Evolutionary conservation across 2,888 invertebrate species (phyloP).

Genomic region (Subacronicta megacephala): DNA sequence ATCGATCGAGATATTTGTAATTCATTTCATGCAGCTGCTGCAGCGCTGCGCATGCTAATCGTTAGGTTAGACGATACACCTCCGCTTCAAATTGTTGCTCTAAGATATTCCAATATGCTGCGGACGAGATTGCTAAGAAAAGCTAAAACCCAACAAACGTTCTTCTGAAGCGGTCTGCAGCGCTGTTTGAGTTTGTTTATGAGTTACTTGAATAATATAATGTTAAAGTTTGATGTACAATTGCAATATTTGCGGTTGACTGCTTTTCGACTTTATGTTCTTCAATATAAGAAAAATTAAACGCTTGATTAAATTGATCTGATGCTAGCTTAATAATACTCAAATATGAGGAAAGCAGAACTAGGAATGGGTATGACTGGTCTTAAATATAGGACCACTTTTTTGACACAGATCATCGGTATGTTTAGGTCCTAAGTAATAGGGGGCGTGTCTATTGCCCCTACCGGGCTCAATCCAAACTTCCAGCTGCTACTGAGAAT

Average conservation of each 20-base stretch:
- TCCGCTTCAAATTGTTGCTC: conserved; percentile 30
- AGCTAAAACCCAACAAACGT: neutral
- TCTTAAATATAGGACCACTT: too few relatives aligned
- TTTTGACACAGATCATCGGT: too few relatives aligned
- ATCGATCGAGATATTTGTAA: conserved; percentile 52
- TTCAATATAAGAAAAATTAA: too few relatives aligned
- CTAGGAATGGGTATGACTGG: too few relatives aligned
- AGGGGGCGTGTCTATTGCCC: too few relatives aligned
- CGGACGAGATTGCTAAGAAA: conserved; percentile 5
- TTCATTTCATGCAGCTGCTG: conserved; percentile 40
- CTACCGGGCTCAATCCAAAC: too few relatives aligned
- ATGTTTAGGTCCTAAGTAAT: too few relatives aligned
- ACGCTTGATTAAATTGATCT: too few relatives aligned
- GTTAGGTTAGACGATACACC: conserved; percentile 27
- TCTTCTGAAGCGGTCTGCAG: neutral
- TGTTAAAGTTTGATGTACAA: neutral
- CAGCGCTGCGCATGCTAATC: conserved; percentile 48
- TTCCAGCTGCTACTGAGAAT: too few relatives aligned
- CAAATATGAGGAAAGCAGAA: too few relatives aligned
- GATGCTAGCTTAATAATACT: too few relatives aligned
- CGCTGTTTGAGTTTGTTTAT: neutral
- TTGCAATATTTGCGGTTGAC: neutral
- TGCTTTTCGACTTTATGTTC: neutral
- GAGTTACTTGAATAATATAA: neutral
- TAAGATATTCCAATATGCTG: conserved; percentile 40